Conservation (phyloP, 2,797 vertebrate genomes). For the Orestias chungarensis region DNA sequence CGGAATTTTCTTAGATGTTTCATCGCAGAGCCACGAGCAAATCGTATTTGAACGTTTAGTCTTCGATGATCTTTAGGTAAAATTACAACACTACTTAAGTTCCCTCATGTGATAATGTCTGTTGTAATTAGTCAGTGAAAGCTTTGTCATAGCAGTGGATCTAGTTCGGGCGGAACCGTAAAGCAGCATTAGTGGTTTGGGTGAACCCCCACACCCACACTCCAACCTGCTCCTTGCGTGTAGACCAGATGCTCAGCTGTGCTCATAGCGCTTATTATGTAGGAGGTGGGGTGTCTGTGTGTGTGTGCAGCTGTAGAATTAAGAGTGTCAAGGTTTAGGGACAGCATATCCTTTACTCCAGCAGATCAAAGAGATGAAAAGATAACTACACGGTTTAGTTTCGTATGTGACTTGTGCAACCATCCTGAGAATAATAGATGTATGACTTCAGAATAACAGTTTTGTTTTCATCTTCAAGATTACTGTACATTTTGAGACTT, state of each 20-base stretch:
- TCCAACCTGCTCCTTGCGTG: constrained; percentile 38
- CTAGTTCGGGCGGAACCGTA: constrained; percentile 44
- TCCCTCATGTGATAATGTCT: constrained; percentile 60
- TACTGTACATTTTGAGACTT: neutral
- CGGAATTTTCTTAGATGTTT: neutral
- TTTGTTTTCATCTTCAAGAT: neutral
- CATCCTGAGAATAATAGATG: neutral
- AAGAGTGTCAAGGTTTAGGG: constrained; percentile 37
- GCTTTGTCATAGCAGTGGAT: constrained; percentile 46
- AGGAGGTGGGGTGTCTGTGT: neutral
- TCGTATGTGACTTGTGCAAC: constrained; percentile 8
- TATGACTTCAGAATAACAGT: neutral
- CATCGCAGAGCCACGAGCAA: constrained; percentile 17
- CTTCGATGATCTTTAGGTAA: constrained; percentile 52
- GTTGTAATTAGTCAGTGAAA: constrained; percentile 53
- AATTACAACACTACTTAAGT: constrained; percentile 52
- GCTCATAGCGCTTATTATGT: constrained; percentile 35
- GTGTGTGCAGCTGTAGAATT: constrained; percentile 34
- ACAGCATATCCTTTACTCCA: constrained; percentile 45
- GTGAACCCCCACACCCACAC: constrained; percentile 12
- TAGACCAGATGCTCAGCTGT: constrained; percentile 62
- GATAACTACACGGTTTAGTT: constrained; percentile 12
- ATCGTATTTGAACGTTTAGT: constrained; percentile 34
- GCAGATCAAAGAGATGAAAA: constrained; percentile 28
- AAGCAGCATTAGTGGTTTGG: constrained; percentile 45